Conservation (phyloP, 1,140 invertebrate genomes). For the Schlechtendalia chinensis region DNA sequence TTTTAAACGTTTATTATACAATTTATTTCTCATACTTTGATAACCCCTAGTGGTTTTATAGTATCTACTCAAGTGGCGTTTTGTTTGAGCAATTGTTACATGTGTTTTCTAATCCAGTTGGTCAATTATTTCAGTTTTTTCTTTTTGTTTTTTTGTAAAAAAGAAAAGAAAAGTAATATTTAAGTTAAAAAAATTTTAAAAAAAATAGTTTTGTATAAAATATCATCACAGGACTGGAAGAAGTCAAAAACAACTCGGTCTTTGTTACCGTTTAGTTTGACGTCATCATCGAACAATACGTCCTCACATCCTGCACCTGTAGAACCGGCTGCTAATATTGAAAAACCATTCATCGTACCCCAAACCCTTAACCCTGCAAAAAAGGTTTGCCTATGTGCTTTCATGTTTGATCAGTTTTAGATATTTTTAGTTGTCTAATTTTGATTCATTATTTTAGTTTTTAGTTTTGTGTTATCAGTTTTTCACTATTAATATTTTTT, state of each 20-base stretch:
- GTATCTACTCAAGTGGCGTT: constrained; percentile 39
- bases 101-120: constrained; percentile 24
- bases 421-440: neutral
- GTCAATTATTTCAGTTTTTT: constrained; percentile 38
- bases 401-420: neutral
- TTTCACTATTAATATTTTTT: neutral
- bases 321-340: constrained; percentile 46
- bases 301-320: constrained; percentile 37
- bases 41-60: constrained; percentile 29
- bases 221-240: constrained; percentile 48
- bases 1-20: neutral
- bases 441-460: neutral
- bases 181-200: constrained; percentile 9
- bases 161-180: neutral
- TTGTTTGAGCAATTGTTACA: constrained; percentile 44
- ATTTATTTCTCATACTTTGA: constrained; percentile 15
- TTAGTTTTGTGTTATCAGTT: neutral
- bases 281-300: constrained; percentile 38
- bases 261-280: constrained; percentile 50
- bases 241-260: constrained; percentile 48
- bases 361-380: constrained; percentile 44
- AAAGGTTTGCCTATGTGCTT: constrained; percentile 46
- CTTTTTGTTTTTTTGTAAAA: neutral
- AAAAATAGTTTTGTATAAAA: constrained; percentile 47
- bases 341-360: constrained; percentile 44